Evolutionary conservation across 2,113 vertebrate species (phyloP), one percentile per base, ranked within the genome.

Genomic region (Rhabdomys dilectus): DNA sequence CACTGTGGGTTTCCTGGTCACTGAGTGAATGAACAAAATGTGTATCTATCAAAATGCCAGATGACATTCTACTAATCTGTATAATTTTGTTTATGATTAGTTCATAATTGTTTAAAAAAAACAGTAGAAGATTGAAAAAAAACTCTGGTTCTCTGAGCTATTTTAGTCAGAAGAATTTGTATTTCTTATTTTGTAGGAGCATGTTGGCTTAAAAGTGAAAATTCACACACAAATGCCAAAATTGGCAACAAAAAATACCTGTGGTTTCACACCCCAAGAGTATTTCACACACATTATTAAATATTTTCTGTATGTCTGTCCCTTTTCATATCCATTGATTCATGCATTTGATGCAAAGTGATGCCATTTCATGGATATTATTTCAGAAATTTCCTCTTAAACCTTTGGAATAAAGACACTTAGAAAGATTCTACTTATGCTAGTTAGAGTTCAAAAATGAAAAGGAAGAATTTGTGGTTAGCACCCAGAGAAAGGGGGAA

Each of bases 311-410:
- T 58, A 16, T 2, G 53, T 82, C 64, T 89, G 64, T 64, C 6
- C 26, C 51, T 87, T 95, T 91, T 72, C 19, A 31, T 88, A 26
- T 9, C 1, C 15, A 80, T n/a, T 36, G 21, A 73, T 66, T 77
- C 21, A 60, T 24, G 45, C 77, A n/a, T 88, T 92, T 97, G 87
- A 81, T 76, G 85, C 10, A 72, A 96, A 95, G 1, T 36, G 3
- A 0, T 17, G 72, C 90, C 34, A 26, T 68, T 76, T 64, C 76
- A 82, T 86, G 87, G 36, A 81, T 5, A 77, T 1, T 51, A 15
- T 88, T 94, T 12, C 19, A 51, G 42, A 39, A 70, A 76, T 56
- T 7, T 3, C 26, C 58, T 91, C 15, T 17, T 22, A 73, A 0
- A 75, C 1, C 19, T 82, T 51, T 34, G 70, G 48, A 89, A 48